Conservation (phyloP, 2,888 invertebrate genomes). For the Lapara coniferarum region DNA sequence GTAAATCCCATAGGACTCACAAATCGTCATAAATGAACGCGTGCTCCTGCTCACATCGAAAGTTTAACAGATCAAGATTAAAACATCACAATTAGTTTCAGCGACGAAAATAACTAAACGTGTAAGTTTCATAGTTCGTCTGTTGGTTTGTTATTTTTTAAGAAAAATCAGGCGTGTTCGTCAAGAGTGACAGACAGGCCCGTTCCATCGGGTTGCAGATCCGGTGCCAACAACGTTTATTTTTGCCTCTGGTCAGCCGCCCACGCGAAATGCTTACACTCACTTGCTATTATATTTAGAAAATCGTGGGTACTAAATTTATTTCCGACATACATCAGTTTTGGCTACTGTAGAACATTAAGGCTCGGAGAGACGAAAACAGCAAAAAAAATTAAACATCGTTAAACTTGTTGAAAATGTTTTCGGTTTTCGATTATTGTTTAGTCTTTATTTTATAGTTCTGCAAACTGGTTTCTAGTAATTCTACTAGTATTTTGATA, state of each 20-base stretch:
- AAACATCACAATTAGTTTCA: neutral
- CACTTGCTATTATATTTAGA: constrained; percentile 80
- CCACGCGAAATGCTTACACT: constrained; percentile 81
- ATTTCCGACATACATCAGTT: constrained; percentile 48
- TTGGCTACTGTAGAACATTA: constrained; percentile 40
- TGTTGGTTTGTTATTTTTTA: constrained; percentile 3
- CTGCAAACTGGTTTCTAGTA: neutral
- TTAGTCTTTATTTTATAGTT: constrained; percentile 3
- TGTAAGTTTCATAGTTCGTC: constrained; percentile 5
- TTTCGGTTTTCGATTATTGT: constrained; percentile 33
- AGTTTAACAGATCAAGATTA: neutral
- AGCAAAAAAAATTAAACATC: constrained; percentile 6
- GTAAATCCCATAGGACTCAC: too few species aligned
- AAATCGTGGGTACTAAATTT: constrained; percentile 69
- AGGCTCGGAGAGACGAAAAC: constrained; percentile 15
- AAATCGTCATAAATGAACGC: neutral
- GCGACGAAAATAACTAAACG: constrained; percentile 9
- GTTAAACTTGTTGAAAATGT: constrained; percentile 33
- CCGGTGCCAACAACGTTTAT: constrained; percentile 76
- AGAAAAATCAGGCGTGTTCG: constrained; percentile 3
- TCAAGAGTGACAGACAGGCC: constrained; percentile 48
- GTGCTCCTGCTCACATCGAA: neutral
- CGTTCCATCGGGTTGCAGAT: constrained; percentile 50
- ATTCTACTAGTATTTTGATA: neutral
- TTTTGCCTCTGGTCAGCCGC: constrained; percentile 65